These are phyloP conservation scores for Orbicella faveolata DNA, from an alignment of 64 coral and sea anemone species.

Conservation along the genomic window DNA sequence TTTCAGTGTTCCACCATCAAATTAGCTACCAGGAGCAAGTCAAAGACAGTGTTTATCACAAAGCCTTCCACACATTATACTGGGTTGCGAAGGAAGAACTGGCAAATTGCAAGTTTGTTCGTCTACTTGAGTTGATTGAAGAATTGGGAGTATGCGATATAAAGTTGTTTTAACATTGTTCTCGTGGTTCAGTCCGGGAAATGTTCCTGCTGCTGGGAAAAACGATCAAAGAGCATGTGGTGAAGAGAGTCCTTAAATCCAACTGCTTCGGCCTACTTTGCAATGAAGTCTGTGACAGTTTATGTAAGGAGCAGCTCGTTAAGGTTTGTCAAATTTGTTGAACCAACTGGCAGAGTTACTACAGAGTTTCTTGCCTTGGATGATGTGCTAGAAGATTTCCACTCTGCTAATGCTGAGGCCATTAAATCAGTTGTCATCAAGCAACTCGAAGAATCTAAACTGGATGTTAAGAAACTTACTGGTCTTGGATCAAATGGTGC, in stretches of 20 bases:
- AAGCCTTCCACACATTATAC: too few relatives aligned
- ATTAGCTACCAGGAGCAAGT: constrained; percentile 1
- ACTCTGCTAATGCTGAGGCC: constrained; percentile 53
- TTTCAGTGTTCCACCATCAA: constrained; percentile 41
- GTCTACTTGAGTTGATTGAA: constrained; percentile 23
- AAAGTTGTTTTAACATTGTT: constrained; percentile 45
- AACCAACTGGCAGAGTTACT: constrained; percentile 40
- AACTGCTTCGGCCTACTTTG: constrained; percentile 54
- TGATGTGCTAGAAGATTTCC: constrained; percentile 47
- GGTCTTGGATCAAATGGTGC: constrained; percentile 54
- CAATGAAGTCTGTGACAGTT: constrained; percentile 57
- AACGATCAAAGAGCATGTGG: constrained; percentile 28
- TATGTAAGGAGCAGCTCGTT: constrained; percentile 63
- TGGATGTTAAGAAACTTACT: constrained; percentile 31
- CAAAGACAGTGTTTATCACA: background rate
- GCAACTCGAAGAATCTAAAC: constrained; percentile 25
- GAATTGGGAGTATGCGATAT: constrained; percentile 30
- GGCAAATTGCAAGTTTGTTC: constrained; percentile 37
- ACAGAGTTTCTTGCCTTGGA: constrained; percentile 58
- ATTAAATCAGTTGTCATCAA: constrained; percentile 44
- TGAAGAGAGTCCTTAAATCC: constrained; percentile 25
- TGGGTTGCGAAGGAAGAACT: constrained; percentile 20
- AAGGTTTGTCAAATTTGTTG: constrained; percentile 48
- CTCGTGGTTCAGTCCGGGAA: constrained; percentile 44
- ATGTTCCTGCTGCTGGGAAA: constrained; percentile 57